Base-by-base conservation (phyloP, 1,140 invertebrate species). In the Aphelinus atriplicis region DNA sequence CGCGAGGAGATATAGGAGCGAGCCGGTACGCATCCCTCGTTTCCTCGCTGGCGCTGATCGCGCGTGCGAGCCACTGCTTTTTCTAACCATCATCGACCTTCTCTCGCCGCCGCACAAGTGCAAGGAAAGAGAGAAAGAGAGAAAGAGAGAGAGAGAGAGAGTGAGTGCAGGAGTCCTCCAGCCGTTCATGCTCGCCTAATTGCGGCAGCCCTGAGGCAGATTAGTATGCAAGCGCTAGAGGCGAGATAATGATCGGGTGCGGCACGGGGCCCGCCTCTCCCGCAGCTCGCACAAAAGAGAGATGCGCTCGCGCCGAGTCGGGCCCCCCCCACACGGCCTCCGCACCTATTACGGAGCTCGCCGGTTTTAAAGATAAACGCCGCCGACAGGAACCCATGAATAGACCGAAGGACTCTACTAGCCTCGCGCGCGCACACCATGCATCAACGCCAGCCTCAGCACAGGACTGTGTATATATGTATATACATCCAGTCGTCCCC, bases 351-450 rank as follows among this genome's bases (percentile, higher is more conserved):
- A 26, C 26, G 26, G 26, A 26, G 26, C 26, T 26, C 26, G 26
- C 46, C 80, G 81, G 82, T 83, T 84, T 81, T 82, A 81, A 84
- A 84, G 80, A 81, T 83, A 85, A 84, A 84, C 81, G 79, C 72
- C 70, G 55, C 76, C 79, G 85, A 80, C 84, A 87, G 85, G 86
- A 82, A 78, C 66, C 58, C 81, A 86, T 81, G 78, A 85, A 79
- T 43, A 57, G 43, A 47, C 10, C 53, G 68, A 72, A 67, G 78
- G 3, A 48, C 70, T 26, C 48, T 26, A 26, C 26, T 26, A 26
- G 26, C 0, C 26, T 26, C 26, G 26, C 26, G 26, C 26, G 26
- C 26, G 26, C 26, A 26, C 26, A 26, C 26, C 26, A 26, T 26
- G 26, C 26, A 26, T 26, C 26, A 26, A 26, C 26, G 26, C 0